Evolutionary conservation across 2,888 invertebrate genomes (phyloP).

Genomic region (Drosophila conformis): DNA sequence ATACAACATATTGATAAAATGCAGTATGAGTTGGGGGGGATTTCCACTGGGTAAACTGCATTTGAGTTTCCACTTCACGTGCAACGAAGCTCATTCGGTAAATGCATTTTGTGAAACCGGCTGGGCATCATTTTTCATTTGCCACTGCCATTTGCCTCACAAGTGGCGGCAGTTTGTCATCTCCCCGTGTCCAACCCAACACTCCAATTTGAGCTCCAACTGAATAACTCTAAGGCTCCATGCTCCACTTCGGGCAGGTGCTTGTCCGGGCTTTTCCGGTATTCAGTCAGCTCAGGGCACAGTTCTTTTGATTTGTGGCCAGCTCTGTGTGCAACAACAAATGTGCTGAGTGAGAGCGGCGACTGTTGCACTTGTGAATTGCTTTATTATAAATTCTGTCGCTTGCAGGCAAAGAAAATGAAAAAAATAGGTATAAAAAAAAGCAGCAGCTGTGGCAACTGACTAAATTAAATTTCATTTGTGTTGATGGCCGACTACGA

Average conservation of each 20-base stretch:
- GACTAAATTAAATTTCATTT: conserved; percentile 51
- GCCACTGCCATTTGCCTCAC: conserved; percentile 49
- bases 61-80: conserved; percentile 53
- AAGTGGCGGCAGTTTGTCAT: conserved; percentile 63
- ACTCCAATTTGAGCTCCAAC: conserved; percentile 4
- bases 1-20: conserved; percentile 29
- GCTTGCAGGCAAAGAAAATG: conserved; percentile 25
- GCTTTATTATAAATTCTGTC: conserved; percentile 55
- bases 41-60: conserved; percentile 28
- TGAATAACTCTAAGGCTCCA: conserved; percentile 15
- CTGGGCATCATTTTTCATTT: conserved; percentile 71
- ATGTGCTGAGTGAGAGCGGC: conserved; percentile 30
- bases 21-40: background rate
- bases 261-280: conserved; percentile 26
- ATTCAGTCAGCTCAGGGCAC: conserved; percentile 31
- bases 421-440: background rate
- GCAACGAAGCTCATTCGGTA: conserved; percentile 59
- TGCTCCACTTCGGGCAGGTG: conserved; percentile 43
- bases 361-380: conserved; percentile 56
- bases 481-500: conserved; percentile 14
- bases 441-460: conserved; percentile 28
- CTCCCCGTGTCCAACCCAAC: conserved; percentile 20
- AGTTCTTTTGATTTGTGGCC: conserved; percentile 56
- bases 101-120: conserved; percentile 58
- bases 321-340: conserved; percentile 5